Conservation (phyloP, 2,797 vertebrate species). For the Lerista edwardsae region DNA sequence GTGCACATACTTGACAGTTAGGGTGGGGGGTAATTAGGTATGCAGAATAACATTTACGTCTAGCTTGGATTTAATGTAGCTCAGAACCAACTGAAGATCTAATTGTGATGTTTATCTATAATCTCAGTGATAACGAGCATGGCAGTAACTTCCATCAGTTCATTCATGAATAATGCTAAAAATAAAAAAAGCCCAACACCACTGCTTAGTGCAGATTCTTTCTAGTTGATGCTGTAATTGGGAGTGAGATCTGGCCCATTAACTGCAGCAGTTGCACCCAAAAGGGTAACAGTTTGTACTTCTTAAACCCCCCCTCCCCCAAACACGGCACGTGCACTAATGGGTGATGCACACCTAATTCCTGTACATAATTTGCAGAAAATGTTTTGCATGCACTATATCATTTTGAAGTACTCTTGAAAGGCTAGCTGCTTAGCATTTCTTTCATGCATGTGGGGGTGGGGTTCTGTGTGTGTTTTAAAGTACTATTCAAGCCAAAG, state of each 20-base stretch:
- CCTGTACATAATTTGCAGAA: constrained; percentile 39
- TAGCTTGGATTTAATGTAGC: not conserved
- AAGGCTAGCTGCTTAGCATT: constrained; percentile 56
- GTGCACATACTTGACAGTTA: not conserved
- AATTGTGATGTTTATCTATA: not conserved
- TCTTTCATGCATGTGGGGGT: constrained; percentile 58
- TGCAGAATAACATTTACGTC: not conserved
- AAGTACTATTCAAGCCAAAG: constrained; percentile 46
- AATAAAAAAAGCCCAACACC: constrained; percentile 37
- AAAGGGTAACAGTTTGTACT: constrained; percentile 15
- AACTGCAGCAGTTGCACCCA: constrained; percentile 31
- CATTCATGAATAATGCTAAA: not conserved
- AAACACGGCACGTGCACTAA: constrained; percentile 37
- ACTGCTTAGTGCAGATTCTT: constrained; percentile 4
- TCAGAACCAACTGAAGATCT: not conserved
- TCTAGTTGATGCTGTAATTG: constrained; percentile 41
- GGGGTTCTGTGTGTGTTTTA: constrained; percentile 22
- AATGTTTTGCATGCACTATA: constrained; percentile 42
- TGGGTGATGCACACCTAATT: constrained; percentile 41
- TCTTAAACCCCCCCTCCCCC: not conserved
- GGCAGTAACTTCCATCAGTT: constrained; percentile 27
- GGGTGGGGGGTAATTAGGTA: not conserved
- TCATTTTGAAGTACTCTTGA: constrained; percentile 54
- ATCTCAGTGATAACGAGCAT: constrained; percentile 43
- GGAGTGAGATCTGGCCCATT: constrained; percentile 38